phyloP scores from a whole-genome alignment of 2,888 invertebrate species.

The Callosobruchus maculatus region DNA sequence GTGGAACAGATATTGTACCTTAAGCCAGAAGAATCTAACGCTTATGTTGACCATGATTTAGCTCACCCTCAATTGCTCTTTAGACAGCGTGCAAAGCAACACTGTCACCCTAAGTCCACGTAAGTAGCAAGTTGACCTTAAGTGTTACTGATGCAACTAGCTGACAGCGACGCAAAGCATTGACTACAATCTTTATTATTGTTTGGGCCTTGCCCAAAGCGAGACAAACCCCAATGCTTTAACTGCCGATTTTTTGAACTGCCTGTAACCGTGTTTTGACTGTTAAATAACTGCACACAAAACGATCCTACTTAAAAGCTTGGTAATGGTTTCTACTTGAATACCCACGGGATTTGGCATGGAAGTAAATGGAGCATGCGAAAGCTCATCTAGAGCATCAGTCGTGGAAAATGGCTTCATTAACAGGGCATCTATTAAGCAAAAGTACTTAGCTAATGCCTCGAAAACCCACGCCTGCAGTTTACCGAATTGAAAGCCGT shows the following conservation, averaged over 20 bases:
- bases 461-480: background rate
- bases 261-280: background rate
- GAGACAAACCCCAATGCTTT: background rate
- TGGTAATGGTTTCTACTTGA: background rate
- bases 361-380: background rate
- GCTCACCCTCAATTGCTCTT: no score
- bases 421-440: background rate
- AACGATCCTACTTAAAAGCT: background rate
- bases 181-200: no score
- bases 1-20: no score
- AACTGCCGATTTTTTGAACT: background rate
- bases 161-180: no score
- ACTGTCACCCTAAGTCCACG: no score
- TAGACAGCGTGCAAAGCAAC: no score
- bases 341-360: background rate
- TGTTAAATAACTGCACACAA: background rate
- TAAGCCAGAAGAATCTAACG: no score
- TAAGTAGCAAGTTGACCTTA: no score
- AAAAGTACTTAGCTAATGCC: background rate
- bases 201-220: no score
- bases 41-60: no score
- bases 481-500: background rate
- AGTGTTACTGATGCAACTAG: no score
- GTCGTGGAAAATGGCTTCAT: background rate
- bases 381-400: background rate